A percentile compares a stretch with the other conserved stretches of the same genome.
Evolutionary conservation across 2,888 invertebrate genomes (phyloP).

Genomic region (Stenodera caucasica): DNA sequence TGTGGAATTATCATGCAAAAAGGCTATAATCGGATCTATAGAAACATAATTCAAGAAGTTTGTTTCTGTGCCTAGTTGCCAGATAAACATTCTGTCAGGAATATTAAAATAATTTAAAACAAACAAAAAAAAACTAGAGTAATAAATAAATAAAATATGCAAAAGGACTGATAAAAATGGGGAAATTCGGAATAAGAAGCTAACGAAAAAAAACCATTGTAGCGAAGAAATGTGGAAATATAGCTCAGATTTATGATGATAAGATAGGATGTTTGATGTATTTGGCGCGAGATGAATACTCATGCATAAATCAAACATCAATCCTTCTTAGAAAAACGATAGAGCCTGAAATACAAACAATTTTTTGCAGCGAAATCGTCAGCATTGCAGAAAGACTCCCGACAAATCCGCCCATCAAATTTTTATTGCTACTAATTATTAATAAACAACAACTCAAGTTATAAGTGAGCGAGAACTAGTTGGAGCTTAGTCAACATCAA

Average conservation of each 20-base stretch:
- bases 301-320: constrained; percentile 24
- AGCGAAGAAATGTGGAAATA: background rate
- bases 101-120: constrained; percentile 17
- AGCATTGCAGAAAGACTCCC: background rate
- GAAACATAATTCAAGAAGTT: constrained; percentile 15
- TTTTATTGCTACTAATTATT: too few relatives aligned
- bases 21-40: constrained; percentile 15
- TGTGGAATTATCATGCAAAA: constrained; percentile 18
- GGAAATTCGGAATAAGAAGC: background rate
- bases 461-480: too few relatives aligned
- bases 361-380: background rate
- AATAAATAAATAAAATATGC: background rate
- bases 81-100: constrained; percentile 17
- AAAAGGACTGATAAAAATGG: background rate
- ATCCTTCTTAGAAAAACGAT: constrained; percentile 6
- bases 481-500: constrained; percentile 36
- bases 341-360: background rate
- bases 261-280: constrained; percentile 26
- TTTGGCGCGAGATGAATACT: constrained; percentile 24
- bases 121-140: background rate
- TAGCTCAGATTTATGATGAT: constrained; percentile 21
- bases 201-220: background rate
- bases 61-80: constrained; percentile 6
- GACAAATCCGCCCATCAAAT: background rate
- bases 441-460: too few relatives aligned